Evolutionary conservation across 1,140 invertebrate species (phyloP), one percentile per base, ranked within the genome.

Genomic region (Lasioglossum baleicum): DNA sequence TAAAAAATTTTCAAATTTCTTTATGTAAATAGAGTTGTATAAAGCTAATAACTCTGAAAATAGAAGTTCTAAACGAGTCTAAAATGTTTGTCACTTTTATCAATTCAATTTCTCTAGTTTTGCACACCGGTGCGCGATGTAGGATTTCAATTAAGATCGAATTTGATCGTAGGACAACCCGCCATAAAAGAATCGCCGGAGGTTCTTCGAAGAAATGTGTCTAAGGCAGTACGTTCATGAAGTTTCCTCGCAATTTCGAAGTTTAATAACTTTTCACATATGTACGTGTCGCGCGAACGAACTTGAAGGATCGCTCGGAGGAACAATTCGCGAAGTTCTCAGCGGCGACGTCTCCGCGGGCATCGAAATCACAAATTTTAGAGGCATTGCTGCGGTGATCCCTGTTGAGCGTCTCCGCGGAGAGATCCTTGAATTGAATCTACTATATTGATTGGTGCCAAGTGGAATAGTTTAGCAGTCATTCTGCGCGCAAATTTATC

Each of bases 201-300:
- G 51, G 13, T 53, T 53, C 6, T 31, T 5, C 26, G 0, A 13
- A 42, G 15, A 26, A 35, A 8, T 10, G 3, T 65, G 65, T 69
- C 68, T 42, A 15, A 26, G 65, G 58, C 74, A 35, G 42, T n/a
- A 75, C 74, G 40, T 69, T 76, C 69, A 76, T 76, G 65, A 69
- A 76, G 74, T 76, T 76, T 26, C 40, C 22, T 7, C 31, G 53
- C 65, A 76, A 76, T 76, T 56, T 60, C 53, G 48, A 69, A 76
- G 53, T 76, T 76, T 69, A 65, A 76, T 76, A 76, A 76, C 51
- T 76, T 69, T 35, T 26, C 53, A 60, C 65, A 68, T 58, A 75
- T 53, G 56, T n/a, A 58, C 56, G 56, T 58, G 56, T 58, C 20
- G 56, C 56, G 56, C 64, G 17, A 53, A 15, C 13, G 22, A 68